Evolutionary conservation across 2,888 invertebrate genomes (phyloP), one percentile per base, ranked within the genome.

Genomic region (Agriopis leucophaearia): DNA sequence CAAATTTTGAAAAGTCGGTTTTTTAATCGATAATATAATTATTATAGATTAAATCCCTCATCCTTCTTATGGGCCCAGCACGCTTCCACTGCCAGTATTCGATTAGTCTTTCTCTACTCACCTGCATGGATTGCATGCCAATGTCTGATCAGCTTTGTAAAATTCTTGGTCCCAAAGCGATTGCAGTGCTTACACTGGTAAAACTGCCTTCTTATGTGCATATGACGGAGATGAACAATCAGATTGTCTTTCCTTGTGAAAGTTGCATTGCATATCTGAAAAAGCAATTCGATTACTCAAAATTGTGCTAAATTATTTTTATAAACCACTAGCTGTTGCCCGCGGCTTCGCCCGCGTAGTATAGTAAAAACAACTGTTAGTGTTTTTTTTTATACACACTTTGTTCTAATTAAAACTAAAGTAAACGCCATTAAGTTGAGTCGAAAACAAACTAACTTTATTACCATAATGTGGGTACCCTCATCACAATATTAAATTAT

Each of bases 171-270:
- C 38, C 76, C 69, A 73, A 80, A 92, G 0, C 67, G 1, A 73
- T 18, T 13, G 10, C 18, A 0, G 15, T 80, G 75, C 76, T 91
- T 94, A 78, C 93, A 94, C 12, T 63, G 8, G 63, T 74, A 90
- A 35, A 70, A 67, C 52, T 66, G 67, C 72, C 50, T 84, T 80
- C 63, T 73, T 79, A 54, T 81, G 64, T 70, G 91, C 84, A 72
- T 90, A 85, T 74, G 96, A 96, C 96, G 93, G 56, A 97, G 90
- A 88, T 97, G 97, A 69, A 96, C 96, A 64, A 96, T 95, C 73
- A 97, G 88, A 84, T 97, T 97, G 81, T 97, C 97, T 84, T 96
- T 96, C 70, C 97, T 95, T 27, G 96, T 95, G 79, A 96, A 96
- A 70, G 85, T 87, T 79, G 95, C 94, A 58, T 92, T 85, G 78